Conservation (phyloP, 2,888 invertebrate species). For the Pteria penguin region DNA sequence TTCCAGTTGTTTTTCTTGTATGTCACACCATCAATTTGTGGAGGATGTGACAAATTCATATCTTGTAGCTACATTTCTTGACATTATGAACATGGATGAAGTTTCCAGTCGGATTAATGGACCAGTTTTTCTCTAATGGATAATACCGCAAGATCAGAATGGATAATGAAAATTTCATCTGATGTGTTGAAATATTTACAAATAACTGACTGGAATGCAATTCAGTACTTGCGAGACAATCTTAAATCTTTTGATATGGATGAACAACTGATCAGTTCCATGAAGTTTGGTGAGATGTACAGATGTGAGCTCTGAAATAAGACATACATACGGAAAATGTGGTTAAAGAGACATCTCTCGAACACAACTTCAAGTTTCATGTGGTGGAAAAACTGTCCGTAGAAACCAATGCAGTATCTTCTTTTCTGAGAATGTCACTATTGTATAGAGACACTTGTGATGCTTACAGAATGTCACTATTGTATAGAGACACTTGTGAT, state of each 20-base stretch:
- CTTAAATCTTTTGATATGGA: background rate
- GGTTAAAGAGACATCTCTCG: background rate
- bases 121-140: background rate
- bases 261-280: background rate
- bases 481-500: background rate
- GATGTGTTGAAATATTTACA: background rate
- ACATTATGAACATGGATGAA: slow-evolving; percentile 23
- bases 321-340: background rate
- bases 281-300: background rate
- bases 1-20: background rate
- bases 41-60: slow-evolving; percentile 32
- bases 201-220: background rate
- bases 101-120: background rate
- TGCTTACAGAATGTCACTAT: background rate
- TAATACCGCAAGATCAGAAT: background rate
- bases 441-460: background rate
- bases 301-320: background rate
- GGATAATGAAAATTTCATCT: background rate
- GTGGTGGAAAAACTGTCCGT: background rate
- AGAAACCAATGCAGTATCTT: background rate
- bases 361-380: background rate
- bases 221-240: background rate
- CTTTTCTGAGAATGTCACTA: background rate
- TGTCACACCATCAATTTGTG: slow-evolving; percentile 36
- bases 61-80: slow-evolving; percentile 23